Conservation (phyloP, 2,888 invertebrate genomes). For the Sturmia bella region DNA sequence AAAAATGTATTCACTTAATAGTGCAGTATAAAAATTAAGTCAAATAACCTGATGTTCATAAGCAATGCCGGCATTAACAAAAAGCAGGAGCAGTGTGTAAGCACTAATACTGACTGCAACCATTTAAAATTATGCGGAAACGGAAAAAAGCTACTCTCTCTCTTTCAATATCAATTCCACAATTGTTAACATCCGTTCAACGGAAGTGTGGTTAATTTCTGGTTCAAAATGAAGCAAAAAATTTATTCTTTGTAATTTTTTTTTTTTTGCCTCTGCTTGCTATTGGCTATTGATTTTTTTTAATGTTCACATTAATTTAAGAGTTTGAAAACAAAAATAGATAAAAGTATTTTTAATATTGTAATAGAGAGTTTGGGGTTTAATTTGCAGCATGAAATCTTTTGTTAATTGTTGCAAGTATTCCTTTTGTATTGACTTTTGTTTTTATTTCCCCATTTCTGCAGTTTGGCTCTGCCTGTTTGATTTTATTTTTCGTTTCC, state of each 20-base stretch:
- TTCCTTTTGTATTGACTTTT: constrained; percentile 22
- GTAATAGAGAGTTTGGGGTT: constrained; percentile 14
- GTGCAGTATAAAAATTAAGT: constrained; percentile 1
- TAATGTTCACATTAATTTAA: constrained; percentile 12
- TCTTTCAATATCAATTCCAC: constrained; percentile 11
- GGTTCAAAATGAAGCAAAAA: neutral
- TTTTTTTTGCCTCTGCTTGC: neutral
- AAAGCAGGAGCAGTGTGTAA: neutral
- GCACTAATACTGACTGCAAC: neutral
- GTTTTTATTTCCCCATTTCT: neutral
- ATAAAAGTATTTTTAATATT: constrained; percentile 27
- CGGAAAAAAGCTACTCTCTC: neutral
- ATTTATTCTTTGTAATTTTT: neutral
- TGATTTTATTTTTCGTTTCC: constrained; percentile 3
- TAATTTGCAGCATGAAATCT: constrained; percentile 33
- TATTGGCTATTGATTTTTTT: neutral
- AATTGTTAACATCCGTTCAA: constrained; percentile 45
- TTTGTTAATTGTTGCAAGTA: constrained; percentile 59
- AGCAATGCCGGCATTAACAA: neutral
- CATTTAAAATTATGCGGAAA: neutral
- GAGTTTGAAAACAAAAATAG: neutral
- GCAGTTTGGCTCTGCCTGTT: constrained; percentile 17
- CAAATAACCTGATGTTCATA: neutral
- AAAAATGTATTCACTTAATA: neutral
- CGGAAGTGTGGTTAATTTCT: constrained; percentile 29